These are phyloP conservation scores for zebrafish (Danio rerio) DNA, from an alignment of 2,113 vertebrate species.

Conservation along the genomic window GRCz12tu NC_133194.1:29502501-29503000, in stretches of 20 bases:
- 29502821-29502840: slow-evolving; percentile 8
- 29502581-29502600: slow-evolving; percentile 42
- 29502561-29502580: slow-evolving; percentile 2
- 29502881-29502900: slow-evolving; percentile 24
- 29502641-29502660: slow-evolving; percentile 37
- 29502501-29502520: slow-evolving; percentile 18
- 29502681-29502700: slow-evolving; percentile 29
- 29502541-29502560: neutral
- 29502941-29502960: slow-evolving; percentile 43
- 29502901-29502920: slow-evolving; percentile 19
- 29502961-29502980: slow-evolving; percentile 31
- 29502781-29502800: slow-evolving; percentile 23
- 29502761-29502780: slow-evolving; percentile 4
- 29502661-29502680: slow-evolving; percentile 46
- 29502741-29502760: slow-evolving; percentile 49
- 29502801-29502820: slow-evolving; percentile 37
- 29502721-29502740: slow-evolving; percentile 48
- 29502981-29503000: slow-evolving; percentile 61
- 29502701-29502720: slow-evolving; percentile 52
- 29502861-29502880: neutral
- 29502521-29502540: slow-evolving; percentile 32
- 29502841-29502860: neutral
- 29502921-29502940: slow-evolving; percentile 33
- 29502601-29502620: slow-evolving; percentile 38
- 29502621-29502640: slow-evolving; percentile 25